These are phyloP conservation scores for Sarcoramphus papa DNA, from an alignment of 2,797 vertebrate species.

Conservation along the genomic window DNA sequence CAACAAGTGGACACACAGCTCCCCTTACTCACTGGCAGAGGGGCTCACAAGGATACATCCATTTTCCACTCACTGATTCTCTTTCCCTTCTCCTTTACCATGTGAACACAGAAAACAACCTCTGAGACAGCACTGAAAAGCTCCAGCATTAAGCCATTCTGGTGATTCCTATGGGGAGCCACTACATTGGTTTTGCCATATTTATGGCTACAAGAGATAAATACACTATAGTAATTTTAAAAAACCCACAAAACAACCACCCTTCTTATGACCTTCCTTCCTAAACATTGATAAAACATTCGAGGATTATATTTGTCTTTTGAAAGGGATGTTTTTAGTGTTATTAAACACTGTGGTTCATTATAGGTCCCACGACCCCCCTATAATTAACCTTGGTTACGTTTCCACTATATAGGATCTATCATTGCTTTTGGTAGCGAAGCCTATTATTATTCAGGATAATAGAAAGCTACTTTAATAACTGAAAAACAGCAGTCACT, in stretches of 20 bases:
- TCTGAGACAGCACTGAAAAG: neutral
- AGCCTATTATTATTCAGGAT: neutral
- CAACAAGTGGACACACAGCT: neutral
- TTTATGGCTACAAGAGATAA: neutral
- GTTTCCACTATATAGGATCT: neutral
- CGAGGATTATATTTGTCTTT: neutral
- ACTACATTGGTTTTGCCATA: neutral
- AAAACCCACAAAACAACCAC: neutral
- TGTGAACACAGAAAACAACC: neutral
- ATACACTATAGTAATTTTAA: neutral
- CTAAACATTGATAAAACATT: neutral
- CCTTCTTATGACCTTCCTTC: neutral
- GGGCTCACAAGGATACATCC: neutral
- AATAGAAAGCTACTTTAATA: neutral
- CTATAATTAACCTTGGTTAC: conserved; percentile 7
- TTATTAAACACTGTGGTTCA: neutral
- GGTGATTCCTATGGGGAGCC: neutral
- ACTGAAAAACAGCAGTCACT: neutral
- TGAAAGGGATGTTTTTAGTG: neutral
- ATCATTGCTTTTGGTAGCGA: neutral
- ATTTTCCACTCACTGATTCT: neutral
- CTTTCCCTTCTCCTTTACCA: neutral
- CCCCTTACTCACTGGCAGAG: neutral
- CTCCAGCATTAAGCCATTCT: neutral
- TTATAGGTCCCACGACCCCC: neutral